Evolutionary conservation across 2,113 vertebrate genomes (phyloP).

Genomic region (Lonchura striata): DNA sequence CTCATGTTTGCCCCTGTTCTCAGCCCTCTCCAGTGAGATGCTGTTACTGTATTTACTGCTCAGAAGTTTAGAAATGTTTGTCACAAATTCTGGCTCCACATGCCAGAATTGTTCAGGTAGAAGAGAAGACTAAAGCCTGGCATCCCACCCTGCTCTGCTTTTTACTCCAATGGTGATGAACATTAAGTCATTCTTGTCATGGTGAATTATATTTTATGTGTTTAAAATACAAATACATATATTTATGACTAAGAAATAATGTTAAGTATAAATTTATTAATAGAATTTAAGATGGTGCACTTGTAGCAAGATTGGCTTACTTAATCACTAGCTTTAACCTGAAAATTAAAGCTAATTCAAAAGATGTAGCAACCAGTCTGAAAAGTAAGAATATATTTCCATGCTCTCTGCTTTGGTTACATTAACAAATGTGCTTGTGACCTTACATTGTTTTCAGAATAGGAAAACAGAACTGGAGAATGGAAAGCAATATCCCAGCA

Average conservation of each 20-base stretch:
- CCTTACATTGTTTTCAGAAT: neutral
- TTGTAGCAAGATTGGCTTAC: neutral
- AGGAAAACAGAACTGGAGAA: neutral
- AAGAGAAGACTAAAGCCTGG: neutral
- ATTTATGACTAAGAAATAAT: neutral
- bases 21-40: neutral
- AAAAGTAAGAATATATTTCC: neutral
- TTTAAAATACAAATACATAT: neutral
- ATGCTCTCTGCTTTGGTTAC: neutral
- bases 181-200: neutral
- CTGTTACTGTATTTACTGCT: neutral
- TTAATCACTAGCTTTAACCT: neutral
- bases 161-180: neutral
- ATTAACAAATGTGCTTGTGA: neutral
- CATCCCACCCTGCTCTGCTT: neutral
- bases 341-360: neutral
- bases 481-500: neutral
- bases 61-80: neutral
- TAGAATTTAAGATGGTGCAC: neutral
- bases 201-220: neutral
- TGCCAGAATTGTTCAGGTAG: neutral
- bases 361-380: neutral
- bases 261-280: neutral
- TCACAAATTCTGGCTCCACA: neutral
- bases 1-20: neutral